Evolutionary conservation across 2,113 vertebrate genomes (phyloP).

Genomic region (Neoarius graeffei): DNA sequence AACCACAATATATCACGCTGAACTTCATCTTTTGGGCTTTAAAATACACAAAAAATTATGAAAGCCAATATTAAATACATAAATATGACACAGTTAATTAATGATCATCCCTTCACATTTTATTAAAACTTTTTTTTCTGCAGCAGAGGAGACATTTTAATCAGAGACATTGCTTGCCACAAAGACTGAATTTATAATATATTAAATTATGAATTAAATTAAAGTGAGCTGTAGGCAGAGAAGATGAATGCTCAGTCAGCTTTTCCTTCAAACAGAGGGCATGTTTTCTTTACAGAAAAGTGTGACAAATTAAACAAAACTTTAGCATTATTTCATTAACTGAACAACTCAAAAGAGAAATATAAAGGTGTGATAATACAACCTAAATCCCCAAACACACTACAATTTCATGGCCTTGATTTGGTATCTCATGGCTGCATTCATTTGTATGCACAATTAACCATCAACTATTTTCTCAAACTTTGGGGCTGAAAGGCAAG

Average conservation of each 20-base stretch:
- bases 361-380: background rate
- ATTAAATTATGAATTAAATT: background rate
- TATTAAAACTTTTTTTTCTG: background rate
- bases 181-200: background rate
- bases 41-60: background rate
- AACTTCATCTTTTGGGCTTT: background rate
- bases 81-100: background rate
- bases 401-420: background rate
- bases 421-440: background rate
- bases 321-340: background rate
- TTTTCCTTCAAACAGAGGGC: background rate
- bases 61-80: background rate
- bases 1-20: background rate
- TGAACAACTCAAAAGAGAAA: background rate
- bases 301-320: background rate
- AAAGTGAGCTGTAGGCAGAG: background rate
- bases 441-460: background rate
- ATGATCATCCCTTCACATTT: background rate
- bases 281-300: slow-evolving; percentile 1
- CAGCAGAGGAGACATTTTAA: background rate
- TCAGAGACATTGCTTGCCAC: background rate
- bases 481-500: background rate
- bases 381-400: background rate
- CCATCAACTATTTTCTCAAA: background rate
- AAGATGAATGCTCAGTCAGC: background rate